Conservation (phyloP, 2,113 vertebrate species). For the Gymnarchus niloticus region DNA sequence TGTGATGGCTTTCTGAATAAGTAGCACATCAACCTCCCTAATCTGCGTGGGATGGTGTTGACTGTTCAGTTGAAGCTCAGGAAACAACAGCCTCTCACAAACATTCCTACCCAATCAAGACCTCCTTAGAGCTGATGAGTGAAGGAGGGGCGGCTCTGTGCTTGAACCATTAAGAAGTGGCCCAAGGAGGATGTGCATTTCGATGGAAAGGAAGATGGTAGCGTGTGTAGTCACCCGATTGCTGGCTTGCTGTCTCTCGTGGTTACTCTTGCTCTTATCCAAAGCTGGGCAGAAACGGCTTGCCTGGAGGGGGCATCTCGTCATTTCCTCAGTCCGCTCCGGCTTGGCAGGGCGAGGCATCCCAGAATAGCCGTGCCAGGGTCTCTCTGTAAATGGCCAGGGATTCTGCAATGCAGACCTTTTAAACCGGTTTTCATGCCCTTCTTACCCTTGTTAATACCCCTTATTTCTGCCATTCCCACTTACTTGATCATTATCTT, state of each 20-base stretch:
- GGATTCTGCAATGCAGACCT: constrained; percentile 47
- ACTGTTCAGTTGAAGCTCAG: neutral
- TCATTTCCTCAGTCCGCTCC: constrained; percentile 53
- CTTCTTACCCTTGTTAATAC: constrained; percentile 8
- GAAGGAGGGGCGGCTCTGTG: neutral
- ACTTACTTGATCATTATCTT: neutral
- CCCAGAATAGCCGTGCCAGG: neutral
- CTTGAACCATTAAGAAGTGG: neutral
- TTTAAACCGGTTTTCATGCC: no score
- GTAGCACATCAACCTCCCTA: neutral
- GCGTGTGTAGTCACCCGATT: neutral
- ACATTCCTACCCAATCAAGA: neutral
- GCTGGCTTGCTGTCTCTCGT: neutral
- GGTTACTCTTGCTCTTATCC: neutral
- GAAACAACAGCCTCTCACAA: neutral
- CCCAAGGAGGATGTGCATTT: neutral
- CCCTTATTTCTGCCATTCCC: neutral
- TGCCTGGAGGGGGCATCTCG: constrained; percentile 36
- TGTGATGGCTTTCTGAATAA: neutral
- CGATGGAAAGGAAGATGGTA: neutral
- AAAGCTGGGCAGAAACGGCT: neutral
- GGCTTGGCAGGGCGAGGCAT: constrained; percentile 35
- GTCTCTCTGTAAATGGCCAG: constrained; percentile 22
- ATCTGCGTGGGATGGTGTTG: neutral
- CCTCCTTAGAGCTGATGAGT: neutral